Conservation (phyloP, 2,113 vertebrate species). For the Heteronetta atricapilla region DNA sequence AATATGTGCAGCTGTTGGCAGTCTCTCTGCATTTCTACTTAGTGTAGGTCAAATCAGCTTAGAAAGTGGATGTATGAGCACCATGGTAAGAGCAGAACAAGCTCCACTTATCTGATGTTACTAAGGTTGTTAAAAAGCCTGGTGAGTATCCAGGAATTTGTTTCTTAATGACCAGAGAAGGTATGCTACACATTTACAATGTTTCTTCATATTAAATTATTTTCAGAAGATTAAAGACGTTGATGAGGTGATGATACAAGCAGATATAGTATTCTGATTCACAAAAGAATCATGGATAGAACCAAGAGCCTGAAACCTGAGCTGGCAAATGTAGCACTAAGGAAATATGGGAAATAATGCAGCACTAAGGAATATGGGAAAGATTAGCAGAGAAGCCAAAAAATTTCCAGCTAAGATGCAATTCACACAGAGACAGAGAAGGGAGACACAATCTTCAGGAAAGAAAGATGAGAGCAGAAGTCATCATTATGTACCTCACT, state of each 20-base stretch:
- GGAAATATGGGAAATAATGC: too few relatives aligned
- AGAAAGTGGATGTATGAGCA: not conserved
- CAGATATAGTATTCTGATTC: not conserved
- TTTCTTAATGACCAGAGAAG: constrained; percentile 6
- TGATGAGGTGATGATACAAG: not conserved
- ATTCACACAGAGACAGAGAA: constrained; percentile 1
- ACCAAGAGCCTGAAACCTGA: not conserved
- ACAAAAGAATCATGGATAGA: not conserved
- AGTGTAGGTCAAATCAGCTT: not conserved
- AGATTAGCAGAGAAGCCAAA: not conserved
- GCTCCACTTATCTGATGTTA: not conserved
- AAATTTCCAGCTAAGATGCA: not conserved
- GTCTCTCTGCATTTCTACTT: not conserved
- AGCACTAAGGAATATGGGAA: not conserved
- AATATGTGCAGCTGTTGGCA: not conserved
- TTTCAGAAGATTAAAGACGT: constrained; percentile 24
- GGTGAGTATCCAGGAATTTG: not conserved
- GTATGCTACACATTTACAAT: not conserved
- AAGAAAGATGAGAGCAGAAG: not conserved
- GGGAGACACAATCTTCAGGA: not conserved
- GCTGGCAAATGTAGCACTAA: not conserved
- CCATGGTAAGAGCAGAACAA: not conserved
- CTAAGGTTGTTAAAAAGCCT: not conserved
- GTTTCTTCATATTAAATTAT: not conserved
- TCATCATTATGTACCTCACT: not conserved